A percentile compares a stretch with the other conserved stretches of the same genome.
Conservation (phyloP, 2,797 vertebrate genomes). For the Silurus lanzhouensis region DNA sequence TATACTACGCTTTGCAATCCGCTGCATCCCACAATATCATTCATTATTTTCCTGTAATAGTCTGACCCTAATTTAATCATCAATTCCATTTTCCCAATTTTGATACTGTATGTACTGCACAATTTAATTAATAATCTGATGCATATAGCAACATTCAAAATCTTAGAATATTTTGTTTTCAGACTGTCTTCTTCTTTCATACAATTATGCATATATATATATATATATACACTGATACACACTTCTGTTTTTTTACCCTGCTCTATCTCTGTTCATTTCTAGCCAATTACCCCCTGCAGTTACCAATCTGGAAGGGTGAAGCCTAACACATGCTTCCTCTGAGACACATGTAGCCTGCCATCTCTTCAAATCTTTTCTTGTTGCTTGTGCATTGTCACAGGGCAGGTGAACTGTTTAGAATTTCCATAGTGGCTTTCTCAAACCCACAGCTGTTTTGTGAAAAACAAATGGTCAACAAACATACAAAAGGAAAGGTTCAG, state of each 20-base stretch:
- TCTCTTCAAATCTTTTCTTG: background rate
- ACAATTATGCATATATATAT: background rate
- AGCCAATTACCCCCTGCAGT: constrained; percentile 16
- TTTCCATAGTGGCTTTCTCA: background rate
- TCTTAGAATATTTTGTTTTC: background rate
- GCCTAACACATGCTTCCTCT: constrained; percentile 11
- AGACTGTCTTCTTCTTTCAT: background rate
- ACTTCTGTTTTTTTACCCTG: background rate
- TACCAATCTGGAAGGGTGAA: constrained; percentile 5
- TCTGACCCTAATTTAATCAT: background rate
- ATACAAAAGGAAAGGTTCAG: background rate
- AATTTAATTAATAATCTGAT: background rate
- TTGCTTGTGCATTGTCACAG: background rate
- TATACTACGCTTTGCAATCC: background rate
- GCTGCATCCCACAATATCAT: background rate
- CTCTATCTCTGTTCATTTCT: background rate
- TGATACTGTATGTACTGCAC: background rate
- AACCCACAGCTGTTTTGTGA: background rate
- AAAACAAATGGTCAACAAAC: background rate
- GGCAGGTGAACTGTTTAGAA: background rate
- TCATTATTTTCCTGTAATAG: background rate
- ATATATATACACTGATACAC: background rate
- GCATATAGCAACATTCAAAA: background rate
- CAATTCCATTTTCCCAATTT: background rate
- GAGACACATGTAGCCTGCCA: constrained; percentile 4